Evolutionary conservation across 1,140 invertebrate species (phyloP).

Genomic region (Notospermus geniculatus): DNA sequence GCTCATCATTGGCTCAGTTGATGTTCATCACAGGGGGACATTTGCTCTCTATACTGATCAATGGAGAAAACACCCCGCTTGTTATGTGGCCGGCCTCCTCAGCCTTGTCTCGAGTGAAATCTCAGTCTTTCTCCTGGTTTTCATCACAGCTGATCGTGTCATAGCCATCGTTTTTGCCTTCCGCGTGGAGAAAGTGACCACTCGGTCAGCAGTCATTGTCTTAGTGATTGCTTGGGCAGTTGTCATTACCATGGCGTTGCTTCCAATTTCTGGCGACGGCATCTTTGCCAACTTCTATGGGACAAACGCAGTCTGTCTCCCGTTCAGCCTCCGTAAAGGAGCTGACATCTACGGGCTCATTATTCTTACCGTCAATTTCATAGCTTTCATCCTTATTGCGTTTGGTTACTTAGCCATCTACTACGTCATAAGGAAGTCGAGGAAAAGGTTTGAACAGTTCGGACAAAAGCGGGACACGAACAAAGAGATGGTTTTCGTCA

Average conservation of each 20-base stretch:
- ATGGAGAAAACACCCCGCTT: background rate
- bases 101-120: conserved; percentile 15
- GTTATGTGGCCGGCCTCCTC: background rate
- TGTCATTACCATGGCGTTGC: background rate
- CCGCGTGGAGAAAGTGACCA: background rate
- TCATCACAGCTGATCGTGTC: conserved; percentile 1
- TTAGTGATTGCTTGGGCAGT: background rate
- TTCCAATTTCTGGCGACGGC: background rate
- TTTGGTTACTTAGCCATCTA: conserved; percentile 1
- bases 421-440: background rate
- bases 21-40: background rate
- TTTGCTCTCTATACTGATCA: background rate
- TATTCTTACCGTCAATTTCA: background rate
- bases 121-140: background rate
- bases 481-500: conserved; percentile 4
- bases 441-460: background rate
- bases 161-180: background rate
- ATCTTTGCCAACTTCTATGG: background rate
- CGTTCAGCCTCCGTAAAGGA: background rate
- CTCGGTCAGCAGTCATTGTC: background rate
- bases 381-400: conserved; percentile 3
- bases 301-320: background rate
- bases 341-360: background rate
- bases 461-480: background rate
- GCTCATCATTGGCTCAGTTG: background rate